Percentiles rank a stretch among this genome's conserved stretches.
Evolutionary conservation across 2,888 invertebrate species (phyloP).

Genomic region (Caenorhabditis sp.): DNA sequence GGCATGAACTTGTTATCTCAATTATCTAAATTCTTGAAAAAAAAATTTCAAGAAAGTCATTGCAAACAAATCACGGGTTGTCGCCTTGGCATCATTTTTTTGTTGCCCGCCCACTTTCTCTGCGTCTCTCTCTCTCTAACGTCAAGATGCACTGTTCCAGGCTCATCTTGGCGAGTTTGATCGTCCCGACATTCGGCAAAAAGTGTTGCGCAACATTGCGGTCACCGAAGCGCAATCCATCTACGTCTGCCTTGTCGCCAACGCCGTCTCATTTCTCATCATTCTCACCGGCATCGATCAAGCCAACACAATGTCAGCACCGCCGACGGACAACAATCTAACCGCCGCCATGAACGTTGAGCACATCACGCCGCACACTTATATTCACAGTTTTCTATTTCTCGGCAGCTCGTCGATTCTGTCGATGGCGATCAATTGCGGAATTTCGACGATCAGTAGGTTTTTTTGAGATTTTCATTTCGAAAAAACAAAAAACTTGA

Average conservation of each 20-base stretch:
- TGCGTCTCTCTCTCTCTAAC: no score
- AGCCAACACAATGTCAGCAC: background rate
- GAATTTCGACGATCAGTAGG: conserved; percentile 23
- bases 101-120: no score
- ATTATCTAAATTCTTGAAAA: no score
- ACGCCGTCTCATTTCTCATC: conserved; percentile 18
- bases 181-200: conserved; percentile 6
- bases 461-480: background rate
- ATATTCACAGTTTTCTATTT: conserved; percentile 19
- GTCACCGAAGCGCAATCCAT: conserved; percentile 30
- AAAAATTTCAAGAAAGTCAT: no score
- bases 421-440: conserved; percentile 23
- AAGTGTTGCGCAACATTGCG: conserved; percentile 19
- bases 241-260: conserved; percentile 24
- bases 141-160: background rate
- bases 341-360: background rate
- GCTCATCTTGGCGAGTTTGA: conserved; percentile 30
- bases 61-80: no score
- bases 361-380: background rate
- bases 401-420: conserved; percentile 23
- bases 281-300: background rate
- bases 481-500: background rate
- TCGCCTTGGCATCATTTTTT: no score
- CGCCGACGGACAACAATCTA: no score
- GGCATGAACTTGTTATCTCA: no score